Conservation (phyloP, 2,888 invertebrate species). For the Leucophenga montana region DNA sequence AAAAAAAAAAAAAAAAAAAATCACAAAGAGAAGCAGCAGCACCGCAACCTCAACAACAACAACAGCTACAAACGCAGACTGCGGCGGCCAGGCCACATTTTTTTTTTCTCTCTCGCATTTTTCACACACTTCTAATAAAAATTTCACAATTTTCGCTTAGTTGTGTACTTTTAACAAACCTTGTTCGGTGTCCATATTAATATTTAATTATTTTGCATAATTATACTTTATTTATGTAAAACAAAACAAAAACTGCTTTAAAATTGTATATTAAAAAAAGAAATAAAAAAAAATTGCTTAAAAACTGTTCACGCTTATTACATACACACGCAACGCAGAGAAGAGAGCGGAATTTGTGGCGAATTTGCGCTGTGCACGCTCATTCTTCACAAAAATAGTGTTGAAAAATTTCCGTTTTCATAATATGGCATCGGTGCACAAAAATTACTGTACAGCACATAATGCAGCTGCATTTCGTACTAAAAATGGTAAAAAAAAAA, state of each 20-base stretch:
- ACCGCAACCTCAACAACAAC: not conserved
- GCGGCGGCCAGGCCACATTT: constrained; percentile 3
- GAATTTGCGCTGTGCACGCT: not conserved
- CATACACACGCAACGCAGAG: not conserved
- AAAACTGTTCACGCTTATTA: not conserved
- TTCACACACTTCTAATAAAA: not conserved
- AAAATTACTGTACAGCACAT: not conserved
- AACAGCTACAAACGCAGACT: constrained; percentile 12
- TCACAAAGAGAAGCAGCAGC: not conserved
- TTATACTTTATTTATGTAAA: too few relatives aligned
- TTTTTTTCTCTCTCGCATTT: not conserved
- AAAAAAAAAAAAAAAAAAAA: too few relatives aligned
- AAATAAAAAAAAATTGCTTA: not conserved
- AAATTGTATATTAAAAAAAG: too few relatives aligned
- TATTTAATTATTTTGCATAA: too few relatives aligned
- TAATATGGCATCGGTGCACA: too few relatives aligned
- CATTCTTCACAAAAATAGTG: not conserved
- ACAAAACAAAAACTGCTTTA: too few relatives aligned
- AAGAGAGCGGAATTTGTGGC: not conserved
- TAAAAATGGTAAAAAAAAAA: too few relatives aligned
- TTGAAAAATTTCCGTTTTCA: not conserved
- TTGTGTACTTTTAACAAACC: too few relatives aligned
- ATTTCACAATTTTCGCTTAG: not conserved
- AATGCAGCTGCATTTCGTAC: too few relatives aligned
- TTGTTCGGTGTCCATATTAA: too few relatives aligned